Conservation (phyloP, 2,113 vertebrate species). For the Phasianus colchicus region DNA sequence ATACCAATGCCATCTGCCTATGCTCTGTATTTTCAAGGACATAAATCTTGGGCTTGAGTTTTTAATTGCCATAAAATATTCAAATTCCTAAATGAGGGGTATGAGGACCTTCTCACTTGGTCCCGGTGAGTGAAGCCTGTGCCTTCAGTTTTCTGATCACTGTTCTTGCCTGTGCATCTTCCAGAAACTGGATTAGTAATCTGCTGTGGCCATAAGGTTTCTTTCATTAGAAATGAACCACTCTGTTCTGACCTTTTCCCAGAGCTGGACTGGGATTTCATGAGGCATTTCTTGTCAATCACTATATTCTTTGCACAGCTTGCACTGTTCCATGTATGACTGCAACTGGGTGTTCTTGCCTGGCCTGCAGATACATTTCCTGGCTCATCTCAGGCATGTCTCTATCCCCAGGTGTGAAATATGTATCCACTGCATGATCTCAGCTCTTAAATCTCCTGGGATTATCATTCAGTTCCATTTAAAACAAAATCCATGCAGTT, state of each 20-base stretch:
- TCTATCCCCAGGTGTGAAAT: constrained; percentile 63
- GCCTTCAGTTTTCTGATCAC: background rate
- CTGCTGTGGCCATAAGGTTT: background rate
- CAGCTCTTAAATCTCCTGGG: constrained; percentile 40
- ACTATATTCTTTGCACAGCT: constrained; percentile 10
- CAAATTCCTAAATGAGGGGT: background rate
- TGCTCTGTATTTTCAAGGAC: background rate
- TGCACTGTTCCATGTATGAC: constrained; percentile 13
- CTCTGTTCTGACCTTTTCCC: constrained; percentile 27
- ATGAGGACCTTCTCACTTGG: background rate
- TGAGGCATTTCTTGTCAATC: constrained; percentile 28
- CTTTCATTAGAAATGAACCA: constrained; percentile 19
- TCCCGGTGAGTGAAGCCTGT: background rate
- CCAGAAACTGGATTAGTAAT: background rate
- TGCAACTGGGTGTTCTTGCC: constrained; percentile 47
- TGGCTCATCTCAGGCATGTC: constrained; percentile 66
- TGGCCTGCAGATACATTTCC: constrained; percentile 63
- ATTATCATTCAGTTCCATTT: constrained; percentile 58
- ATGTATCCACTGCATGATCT: constrained; percentile 42
- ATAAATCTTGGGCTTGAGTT: background rate
- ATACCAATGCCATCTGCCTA: background rate
- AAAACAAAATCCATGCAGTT: constrained; percentile 24
- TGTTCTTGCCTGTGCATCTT: background rate
- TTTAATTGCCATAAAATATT: background rate
- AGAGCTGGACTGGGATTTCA: constrained; percentile 33